These are phyloP conservation scores for Malacoctenus gilli DNA, from an alignment of 2,797 vertebrate genomes.

Conservation along the genomic window DNA sequence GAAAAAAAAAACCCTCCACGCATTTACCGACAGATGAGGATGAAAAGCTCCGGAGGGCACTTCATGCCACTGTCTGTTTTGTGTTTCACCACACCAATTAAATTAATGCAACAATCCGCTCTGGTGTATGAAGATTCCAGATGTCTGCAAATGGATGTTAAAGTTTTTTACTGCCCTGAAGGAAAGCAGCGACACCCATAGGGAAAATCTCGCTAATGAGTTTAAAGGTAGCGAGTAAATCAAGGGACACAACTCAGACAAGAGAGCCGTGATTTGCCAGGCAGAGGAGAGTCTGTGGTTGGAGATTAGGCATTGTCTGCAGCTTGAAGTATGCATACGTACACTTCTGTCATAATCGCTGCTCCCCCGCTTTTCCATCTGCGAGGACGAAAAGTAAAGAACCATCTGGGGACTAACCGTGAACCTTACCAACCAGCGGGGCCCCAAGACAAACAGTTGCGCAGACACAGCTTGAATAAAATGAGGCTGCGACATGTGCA, in stretches of 20 bases:
- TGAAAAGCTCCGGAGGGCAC: constrained; percentile 21
- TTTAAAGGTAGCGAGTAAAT: constrained; percentile 53
- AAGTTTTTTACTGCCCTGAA: constrained; percentile 42
- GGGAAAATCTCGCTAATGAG: constrained; percentile 41
- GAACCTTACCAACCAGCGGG: constrained; percentile 46
- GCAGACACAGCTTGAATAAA: constrained; percentile 28
- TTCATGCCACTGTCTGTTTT: constrained; percentile 32
- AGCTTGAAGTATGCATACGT: constrained; percentile 44
- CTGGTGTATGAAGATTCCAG: constrained; percentile 54
- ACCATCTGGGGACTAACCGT: constrained; percentile 65
- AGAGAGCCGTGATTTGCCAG: constrained; percentile 33
- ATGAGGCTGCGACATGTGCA: constrained; percentile 27
- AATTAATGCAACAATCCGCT: constrained; percentile 39
- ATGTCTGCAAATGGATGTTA: constrained; percentile 54
- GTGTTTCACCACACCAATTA: constrained; percentile 29
- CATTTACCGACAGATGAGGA: constrained; percentile 34
- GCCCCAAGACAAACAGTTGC: constrained; percentile 37
- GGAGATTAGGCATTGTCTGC: constrained; percentile 37
- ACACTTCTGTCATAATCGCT: constrained; percentile 48
- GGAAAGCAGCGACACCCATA: constrained; percentile 51
- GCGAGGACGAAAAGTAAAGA: constrained; percentile 55
- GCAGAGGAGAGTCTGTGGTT: constrained; percentile 25
- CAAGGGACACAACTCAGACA: constrained; percentile 29
- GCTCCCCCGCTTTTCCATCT: constrained; percentile 59
- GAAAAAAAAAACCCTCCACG: constrained; percentile 24